A percentile compares a stretch with the other conserved stretches of the same genome.
Evolutionary conservation across 2,888 invertebrate genomes (phyloP).

Genomic region (Epistrophe grossulariae): DNA sequence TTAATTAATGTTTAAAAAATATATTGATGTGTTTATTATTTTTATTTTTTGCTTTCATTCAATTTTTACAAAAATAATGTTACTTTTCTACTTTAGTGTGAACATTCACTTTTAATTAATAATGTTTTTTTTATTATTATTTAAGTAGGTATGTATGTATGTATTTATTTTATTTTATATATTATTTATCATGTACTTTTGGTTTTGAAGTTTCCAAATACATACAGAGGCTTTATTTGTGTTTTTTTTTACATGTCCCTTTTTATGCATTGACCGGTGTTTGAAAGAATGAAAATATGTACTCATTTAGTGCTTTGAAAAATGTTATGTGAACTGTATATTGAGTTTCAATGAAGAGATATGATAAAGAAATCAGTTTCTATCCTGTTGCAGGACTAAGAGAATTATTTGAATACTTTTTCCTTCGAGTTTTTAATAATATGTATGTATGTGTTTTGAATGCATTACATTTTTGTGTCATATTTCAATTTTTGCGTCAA

Average conservation of each 20-base stretch:
- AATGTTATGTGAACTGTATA: slow-evolving; percentile 30
- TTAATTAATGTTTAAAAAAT: neutral
- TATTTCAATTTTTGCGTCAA: slow-evolving; percentile 2
- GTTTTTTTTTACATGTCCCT: slow-evolving; percentile 2
- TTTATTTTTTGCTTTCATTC: slow-evolving; percentile 18
- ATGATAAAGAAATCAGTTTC: slow-evolving; percentile 43
- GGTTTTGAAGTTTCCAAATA: slow-evolving; percentile 18
- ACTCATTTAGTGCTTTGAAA: slow-evolving; percentile 45
- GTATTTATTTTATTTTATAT: neutral
- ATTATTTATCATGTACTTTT: neutral
- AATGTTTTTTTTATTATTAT: neutral
- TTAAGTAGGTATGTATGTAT: slow-evolving; percentile 3
- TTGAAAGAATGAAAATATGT: slow-evolving; percentile 13
- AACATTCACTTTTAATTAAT: neutral
- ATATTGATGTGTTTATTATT: slow-evolving; percentile 16
- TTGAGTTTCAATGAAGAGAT: slow-evolving; percentile 54
- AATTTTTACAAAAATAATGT: slow-evolving; percentile 71
- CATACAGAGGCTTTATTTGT: neutral
- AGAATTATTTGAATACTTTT: slow-evolving; percentile 1
- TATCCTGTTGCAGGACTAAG: slow-evolving; percentile 6
- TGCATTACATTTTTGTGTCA: neutral
- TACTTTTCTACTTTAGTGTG: slow-evolving; percentile 45
- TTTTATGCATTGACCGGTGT: slow-evolving; percentile 18
- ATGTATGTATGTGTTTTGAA: neutral
- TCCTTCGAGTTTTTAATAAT: slow-evolving; percentile 8